Evolutionary conservation across 2,888 invertebrate genomes (phyloP).

Genomic region (Pyrrhia umbra): DNA sequence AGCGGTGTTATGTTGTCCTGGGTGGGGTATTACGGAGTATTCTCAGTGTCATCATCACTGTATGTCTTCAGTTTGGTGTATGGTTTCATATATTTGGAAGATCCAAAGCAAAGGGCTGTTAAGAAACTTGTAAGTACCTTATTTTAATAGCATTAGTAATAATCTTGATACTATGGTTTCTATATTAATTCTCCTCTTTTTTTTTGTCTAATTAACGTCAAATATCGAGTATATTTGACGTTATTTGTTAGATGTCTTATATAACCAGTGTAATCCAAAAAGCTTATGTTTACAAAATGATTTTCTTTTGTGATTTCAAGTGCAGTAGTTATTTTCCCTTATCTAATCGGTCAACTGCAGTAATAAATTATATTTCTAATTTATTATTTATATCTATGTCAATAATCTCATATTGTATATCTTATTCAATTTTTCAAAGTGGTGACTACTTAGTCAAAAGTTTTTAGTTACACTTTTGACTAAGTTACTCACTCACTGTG

Average conservation of each 20-base stretch:
- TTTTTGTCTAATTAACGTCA: too few species aligned
- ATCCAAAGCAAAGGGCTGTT: constrained; percentile 83
- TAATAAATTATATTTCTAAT: too few species aligned
- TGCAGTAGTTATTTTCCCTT: background rate
- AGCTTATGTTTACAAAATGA: background rate
- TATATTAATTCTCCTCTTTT: background rate
- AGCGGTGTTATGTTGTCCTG: constrained; percentile 93
- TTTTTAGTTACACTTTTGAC: too few species aligned
- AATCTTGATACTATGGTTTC: background rate
- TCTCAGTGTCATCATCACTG: constrained; percentile 92
- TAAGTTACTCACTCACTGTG: too few species aligned
- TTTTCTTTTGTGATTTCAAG: background rate
- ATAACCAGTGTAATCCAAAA: too few species aligned
- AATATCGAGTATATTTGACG: background rate
- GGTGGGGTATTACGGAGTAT: constrained; percentile 95
- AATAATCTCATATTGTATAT: too few species aligned
- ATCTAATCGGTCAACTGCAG: too few species aligned
- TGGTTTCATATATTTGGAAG: constrained; percentile 92
- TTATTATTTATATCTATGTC: too few species aligned
- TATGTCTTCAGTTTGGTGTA: constrained; percentile 94
- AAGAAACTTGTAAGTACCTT: constrained; percentile 71
- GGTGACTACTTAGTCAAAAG: too few species aligned
- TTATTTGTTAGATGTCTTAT: too few species aligned
- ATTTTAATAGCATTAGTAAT: background rate
- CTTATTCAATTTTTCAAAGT: too few species aligned